phyloP scores from a whole-genome alignment of 92 coral and sea anemone species.

The Nematostella vectensis region DNA sequence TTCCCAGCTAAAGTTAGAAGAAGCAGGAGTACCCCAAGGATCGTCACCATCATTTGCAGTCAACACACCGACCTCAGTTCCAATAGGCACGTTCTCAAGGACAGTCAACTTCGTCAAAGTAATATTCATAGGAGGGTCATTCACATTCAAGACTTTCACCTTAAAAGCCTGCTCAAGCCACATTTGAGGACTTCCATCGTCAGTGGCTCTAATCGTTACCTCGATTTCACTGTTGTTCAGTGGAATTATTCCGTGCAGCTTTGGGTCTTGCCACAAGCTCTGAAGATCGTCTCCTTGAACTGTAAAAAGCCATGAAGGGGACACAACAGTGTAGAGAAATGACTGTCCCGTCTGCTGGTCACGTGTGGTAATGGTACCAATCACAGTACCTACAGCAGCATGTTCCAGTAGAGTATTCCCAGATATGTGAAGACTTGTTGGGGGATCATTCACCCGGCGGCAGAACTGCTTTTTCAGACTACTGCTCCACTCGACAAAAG shows the following conservation, averaged over 20 bases:
- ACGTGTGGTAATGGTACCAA: slow-evolving; percentile 52
- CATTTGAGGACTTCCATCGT: slow-evolving; percentile 73
- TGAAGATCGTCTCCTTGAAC: slow-evolving; percentile 42
- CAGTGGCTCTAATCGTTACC: slow-evolving; percentile 51
- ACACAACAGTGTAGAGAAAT: slow-evolving; percentile 50
- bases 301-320: slow-evolving; percentile 23
- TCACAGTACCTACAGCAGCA: slow-evolving; percentile 33
- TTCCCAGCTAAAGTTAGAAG: slow-evolving; percentile 55
- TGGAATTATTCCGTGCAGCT: slow-evolving; percentile 52
- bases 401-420: slow-evolving; percentile 49
- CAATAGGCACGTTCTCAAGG: slow-evolving; percentile 58
- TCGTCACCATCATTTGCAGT: slow-evolving; percentile 79
- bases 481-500: slow-evolving; percentile 50
- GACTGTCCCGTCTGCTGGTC: slow-evolving; percentile 64
- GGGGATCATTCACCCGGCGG: slow-evolving; percentile 85
- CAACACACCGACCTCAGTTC: slow-evolving; percentile 51
- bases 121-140: slow-evolving; percentile 83
- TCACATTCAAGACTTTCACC: slow-evolving; percentile 48
- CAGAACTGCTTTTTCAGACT: slow-evolving; percentile 44
- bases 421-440: slow-evolving; percentile 31
- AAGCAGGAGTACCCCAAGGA: slow-evolving; percentile 37
- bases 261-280: slow-evolving; percentile 62
- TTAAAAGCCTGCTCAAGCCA: slow-evolving; percentile 44
- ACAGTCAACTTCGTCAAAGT: slow-evolving; percentile 44
- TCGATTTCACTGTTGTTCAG: slow-evolving; percentile 20